These are phyloP conservation scores for Drosophila antonietae DNA, from an alignment of 2,888 invertebrate genomes.

Conservation along the genomic window DNA sequence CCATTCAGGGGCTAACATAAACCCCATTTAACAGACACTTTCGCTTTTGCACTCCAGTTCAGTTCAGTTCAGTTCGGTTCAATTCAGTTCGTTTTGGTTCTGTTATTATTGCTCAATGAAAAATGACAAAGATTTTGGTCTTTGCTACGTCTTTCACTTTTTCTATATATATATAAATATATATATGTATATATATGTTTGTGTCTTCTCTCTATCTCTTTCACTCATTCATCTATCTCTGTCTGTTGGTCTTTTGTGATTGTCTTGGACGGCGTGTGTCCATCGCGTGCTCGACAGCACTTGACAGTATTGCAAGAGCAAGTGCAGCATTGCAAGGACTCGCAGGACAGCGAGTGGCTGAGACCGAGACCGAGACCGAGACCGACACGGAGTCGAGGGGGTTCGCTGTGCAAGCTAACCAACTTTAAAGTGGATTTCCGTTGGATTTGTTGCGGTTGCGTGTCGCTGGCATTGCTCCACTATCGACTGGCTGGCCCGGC, in stretches of 20 bases:
- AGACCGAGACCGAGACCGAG: background rate
- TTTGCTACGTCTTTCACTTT: background rate
- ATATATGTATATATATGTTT: background rate
- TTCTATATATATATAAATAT: background rate
- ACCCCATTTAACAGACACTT: conserved; percentile 53
- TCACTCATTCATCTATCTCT: conserved; percentile 2
- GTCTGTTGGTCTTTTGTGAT: conserved; percentile 51
- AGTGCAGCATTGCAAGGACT: conserved; percentile 53
- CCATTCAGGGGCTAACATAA: conserved; percentile 31
- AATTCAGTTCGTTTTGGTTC: conserved; percentile 28
- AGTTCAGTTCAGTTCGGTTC: conserved; percentile 13
- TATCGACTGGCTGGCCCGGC: conserved; percentile 34
- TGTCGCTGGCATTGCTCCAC: conserved; percentile 67
- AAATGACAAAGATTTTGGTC: conserved; percentile 50
- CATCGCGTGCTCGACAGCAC: conserved; percentile 76
- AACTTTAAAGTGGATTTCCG: conserved; percentile 82
- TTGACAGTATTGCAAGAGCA: conserved; percentile 70
- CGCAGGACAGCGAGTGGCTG: conserved; percentile 7
- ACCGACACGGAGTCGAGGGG: background rate
- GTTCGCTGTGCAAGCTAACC: conserved; percentile 27
- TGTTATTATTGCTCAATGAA: conserved; percentile 56
- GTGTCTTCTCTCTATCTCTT: conserved; percentile 5
- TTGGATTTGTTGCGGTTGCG: conserved; percentile 79
- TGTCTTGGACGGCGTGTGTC: conserved; percentile 65
- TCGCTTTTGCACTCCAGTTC: conserved; percentile 46